Conservation (phyloP, 2,113 vertebrate genomes). For the Condylura cristata region DNA sequence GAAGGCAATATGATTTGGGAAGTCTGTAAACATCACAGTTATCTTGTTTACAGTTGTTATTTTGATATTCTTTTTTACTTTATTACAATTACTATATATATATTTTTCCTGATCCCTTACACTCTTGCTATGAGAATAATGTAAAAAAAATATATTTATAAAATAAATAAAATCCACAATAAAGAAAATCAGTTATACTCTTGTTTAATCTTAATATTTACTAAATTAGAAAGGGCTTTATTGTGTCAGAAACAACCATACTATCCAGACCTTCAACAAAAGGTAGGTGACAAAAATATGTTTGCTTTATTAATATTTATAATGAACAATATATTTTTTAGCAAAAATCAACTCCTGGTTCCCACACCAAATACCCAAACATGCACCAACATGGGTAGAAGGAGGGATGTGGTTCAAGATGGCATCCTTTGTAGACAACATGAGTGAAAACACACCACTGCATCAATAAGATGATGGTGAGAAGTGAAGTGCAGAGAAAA, state of each 20-base stretch:
- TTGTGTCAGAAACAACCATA: not conserved
- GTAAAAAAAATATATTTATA: no score
- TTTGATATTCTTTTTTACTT: no score
- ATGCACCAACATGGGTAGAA: not conserved
- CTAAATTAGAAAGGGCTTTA: conserved; percentile 2
- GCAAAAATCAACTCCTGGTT: conserved; percentile 41
- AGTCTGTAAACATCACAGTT: conserved; percentile 43
- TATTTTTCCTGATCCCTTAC: no score
- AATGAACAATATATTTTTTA: conserved; percentile 50
- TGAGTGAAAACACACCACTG: not conserved
- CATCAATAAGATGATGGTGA: fast-evolving
- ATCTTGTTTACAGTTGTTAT: no score
- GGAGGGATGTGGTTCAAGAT: not conserved
- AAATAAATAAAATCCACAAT: no score
- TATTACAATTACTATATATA: no score
- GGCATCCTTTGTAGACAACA: not conserved
- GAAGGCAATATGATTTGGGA: conserved; percentile 63
- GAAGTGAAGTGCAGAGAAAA: not conserved
- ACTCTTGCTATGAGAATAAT: no score
- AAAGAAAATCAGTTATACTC: not conserved
- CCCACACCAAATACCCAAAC: not conserved
- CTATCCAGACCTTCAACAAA: not conserved
- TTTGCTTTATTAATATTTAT: not conserved
- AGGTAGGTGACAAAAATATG: conserved; percentile 2
- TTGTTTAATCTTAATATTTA: conserved; percentile 64